Percentiles rank a stretch among this genome's conserved stretches.
Evolutionary conservation across 2,888 invertebrate genomes (phyloP).

Genomic region (Yponomeuta plumbellus): DNA sequence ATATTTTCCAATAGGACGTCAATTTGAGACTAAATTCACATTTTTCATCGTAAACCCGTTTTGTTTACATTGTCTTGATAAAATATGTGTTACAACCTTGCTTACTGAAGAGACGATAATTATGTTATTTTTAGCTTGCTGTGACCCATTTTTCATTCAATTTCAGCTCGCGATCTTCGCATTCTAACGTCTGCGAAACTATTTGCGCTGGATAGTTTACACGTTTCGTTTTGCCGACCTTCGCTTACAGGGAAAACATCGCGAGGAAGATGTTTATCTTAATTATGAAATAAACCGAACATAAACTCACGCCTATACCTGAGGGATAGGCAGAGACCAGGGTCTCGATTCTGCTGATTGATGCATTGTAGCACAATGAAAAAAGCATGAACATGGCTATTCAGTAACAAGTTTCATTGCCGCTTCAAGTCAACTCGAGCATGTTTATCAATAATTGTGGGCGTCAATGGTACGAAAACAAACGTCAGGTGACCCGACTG

Average conservation of each 20-base stretch:
- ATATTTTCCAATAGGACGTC: not conserved
- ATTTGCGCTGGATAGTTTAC: not conserved
- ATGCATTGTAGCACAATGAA: no score
- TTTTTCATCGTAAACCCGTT: not conserved
- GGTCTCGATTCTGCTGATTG: no score
- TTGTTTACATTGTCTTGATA: slow-evolving; percentile 11
- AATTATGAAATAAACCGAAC: no score
- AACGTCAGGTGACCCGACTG: no score
- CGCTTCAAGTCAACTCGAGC: no score
- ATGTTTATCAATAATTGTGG: no score
- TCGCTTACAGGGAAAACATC: not conserved
- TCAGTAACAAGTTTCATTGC: no score
- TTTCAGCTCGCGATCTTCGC: not conserved
- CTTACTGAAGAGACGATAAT: not conserved
- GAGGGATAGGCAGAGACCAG: no score
- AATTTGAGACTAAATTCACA: not conserved
- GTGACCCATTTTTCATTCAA: slow-evolving; percentile 13
- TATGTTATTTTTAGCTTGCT: slow-evolving; percentile 4
- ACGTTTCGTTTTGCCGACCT: not conserved
- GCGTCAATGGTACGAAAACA: no score
- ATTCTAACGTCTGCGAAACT: slow-evolving; percentile 6
- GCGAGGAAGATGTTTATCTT: no score
- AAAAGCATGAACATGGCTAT: no score
- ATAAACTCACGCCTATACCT: no score
- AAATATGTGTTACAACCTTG: slow-evolving; percentile 11